These are phyloP conservation scores for Danio choprae DNA, from an alignment of 2,797 vertebrate genomes.

Conservation along the genomic window DNA sequence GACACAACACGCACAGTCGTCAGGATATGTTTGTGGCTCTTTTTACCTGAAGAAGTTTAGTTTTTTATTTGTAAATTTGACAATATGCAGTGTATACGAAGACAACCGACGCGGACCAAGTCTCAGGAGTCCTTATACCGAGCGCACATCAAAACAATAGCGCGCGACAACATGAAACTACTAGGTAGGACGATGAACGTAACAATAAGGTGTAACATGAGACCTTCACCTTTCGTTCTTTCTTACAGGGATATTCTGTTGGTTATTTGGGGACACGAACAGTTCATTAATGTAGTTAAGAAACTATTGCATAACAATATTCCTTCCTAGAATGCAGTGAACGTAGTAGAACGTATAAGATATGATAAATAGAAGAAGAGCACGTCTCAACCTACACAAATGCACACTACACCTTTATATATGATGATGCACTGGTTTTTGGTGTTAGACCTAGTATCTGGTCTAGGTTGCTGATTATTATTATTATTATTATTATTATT, in stretches of 20 bases:
- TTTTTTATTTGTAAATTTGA: background rate
- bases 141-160: constrained; percentile 55
- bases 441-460: too few species aligned
- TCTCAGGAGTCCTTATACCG: constrained; percentile 66
- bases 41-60: background rate
- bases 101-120: constrained; percentile 58
- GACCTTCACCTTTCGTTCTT: background rate
- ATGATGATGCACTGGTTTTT: too few species aligned
- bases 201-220: background rate
- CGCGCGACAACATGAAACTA: constrained; percentile 64
- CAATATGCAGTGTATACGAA: constrained; percentile 71
- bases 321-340: background rate
- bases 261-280: background rate
- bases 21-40: constrained; percentile 2
- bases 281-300: background rate
- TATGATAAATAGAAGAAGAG: background rate
- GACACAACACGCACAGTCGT: background rate
- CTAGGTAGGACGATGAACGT: constrained; percentile 70
- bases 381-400: constrained; percentile 3
- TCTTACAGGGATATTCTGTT: background rate
- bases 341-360: background rate
- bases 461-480: too few species aligned
- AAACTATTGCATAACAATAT: background rate
- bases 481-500: too few species aligned
- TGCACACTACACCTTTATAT: too few species aligned